These are phyloP conservation scores for Cnemophilus loriae DNA, from an alignment of 2,113 vertebrate genomes.

Conservation along the genomic window DNA sequence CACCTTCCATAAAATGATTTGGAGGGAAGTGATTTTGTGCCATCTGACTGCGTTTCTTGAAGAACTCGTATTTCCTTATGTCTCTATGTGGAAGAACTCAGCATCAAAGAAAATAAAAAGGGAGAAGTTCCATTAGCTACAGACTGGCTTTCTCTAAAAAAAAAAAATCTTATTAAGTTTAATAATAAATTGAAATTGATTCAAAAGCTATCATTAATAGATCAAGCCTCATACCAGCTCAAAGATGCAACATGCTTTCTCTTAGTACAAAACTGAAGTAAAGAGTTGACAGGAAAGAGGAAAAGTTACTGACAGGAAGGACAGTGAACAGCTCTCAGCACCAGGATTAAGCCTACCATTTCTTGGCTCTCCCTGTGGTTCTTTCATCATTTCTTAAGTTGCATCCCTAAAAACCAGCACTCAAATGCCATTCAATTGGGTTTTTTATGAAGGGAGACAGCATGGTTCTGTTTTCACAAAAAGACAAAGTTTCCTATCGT, in stretches of 20 bases:
- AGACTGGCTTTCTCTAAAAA: not conserved
- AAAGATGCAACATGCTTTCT: not conserved
- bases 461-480: conserved; percentile 18
- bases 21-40: not conserved
- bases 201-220: conserved; percentile 12
- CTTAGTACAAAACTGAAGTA: not conserved
- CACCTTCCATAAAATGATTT: not conserved
- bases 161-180: not conserved
- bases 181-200: not conserved
- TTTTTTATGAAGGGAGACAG: not conserved
- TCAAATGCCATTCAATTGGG: not conserved
- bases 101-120: not conserved
- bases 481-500: not conserved
- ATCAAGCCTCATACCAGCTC: not conserved
- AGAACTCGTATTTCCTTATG: not conserved
- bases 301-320: not conserved
- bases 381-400: conserved; percentile 5
- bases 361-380: not conserved
- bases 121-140: not conserved
- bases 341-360: not conserved
- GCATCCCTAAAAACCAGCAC: not conserved
- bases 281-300: not conserved
- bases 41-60: not conserved
- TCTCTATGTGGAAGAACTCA: not conserved
- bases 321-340: not conserved